Base-by-base conservation (phyloP, 2,888 invertebrate genomes). In the Epinotia nisella region DNA sequence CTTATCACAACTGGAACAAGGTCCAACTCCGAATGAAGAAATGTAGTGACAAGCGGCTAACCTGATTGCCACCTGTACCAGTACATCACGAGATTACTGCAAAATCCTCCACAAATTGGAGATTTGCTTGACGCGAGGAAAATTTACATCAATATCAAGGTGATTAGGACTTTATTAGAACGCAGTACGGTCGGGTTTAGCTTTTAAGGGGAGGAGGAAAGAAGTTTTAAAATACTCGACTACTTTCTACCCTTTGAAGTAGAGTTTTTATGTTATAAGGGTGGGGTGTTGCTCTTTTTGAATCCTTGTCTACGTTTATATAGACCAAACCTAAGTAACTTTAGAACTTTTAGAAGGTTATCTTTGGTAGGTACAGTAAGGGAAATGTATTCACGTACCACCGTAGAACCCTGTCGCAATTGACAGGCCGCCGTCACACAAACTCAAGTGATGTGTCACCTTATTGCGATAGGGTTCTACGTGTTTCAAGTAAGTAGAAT, bases 71-170 rank as follows among this genome's bases (percentile, higher is more conserved):
- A 78, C 80, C 80, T 81, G 79, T 79, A 78, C 78, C 78, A 75
- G 82, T 84, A 81, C 80, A 84, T 87, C 85, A 82, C 77, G 75
- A 80, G 85, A 84, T 87, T 84, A 59, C 49, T 24, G 65, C 55
- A 17, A 45, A 56, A 86, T 72, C 76, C 76, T 24, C 55, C 61
- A 49, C 78, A 87, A 86, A 87, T 87, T 87, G 87, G 81, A 83
- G 81, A 82, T 82, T 83, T 82, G 65, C 81, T 69, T 77, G 76
- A 76, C 79, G 76, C 74, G 29, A 59, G 69, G 68, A 64, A 73
- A 64, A 73, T 59, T 64, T 59, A 53, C 58, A 41, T 0, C 10
- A 13, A 13, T 21, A 15, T 11, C 39, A 21, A 71, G 29, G 66
- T 49, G 5, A 24, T 62, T 49, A 49, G 56, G 45, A 58, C 67